phyloP scores from a whole-genome alignment of 2,888 invertebrate genomes.

The Schizotus pectinicornis region DNA sequence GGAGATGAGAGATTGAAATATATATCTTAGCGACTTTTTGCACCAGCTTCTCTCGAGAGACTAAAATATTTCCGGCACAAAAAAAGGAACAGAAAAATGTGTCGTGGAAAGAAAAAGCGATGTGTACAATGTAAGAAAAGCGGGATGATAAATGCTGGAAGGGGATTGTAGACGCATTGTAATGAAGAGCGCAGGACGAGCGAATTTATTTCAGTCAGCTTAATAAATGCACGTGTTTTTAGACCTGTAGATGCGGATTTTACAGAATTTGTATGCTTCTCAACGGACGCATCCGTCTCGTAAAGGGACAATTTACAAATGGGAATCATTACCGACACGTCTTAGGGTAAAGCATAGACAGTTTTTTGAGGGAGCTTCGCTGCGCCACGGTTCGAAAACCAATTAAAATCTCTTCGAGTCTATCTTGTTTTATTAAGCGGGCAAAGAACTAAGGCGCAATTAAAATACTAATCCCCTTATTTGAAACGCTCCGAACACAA shows the following conservation, averaged over 20 bases:
- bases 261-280: neutral
- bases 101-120: conserved; percentile 50
- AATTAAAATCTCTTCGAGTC: conserved; percentile 6
- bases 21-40: conserved; percentile 36
- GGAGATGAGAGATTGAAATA: conserved; percentile 36
- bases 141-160: conserved; percentile 48
- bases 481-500: too few relatives aligned
- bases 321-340: too few relatives aligned
- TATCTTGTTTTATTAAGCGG: conserved; percentile 4
- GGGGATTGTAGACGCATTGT: conserved; percentile 48
- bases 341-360: too few relatives aligned
- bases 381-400: neutral
- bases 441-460: neutral
- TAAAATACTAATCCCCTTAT: too few relatives aligned
- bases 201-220: conserved; percentile 48
- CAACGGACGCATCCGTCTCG: conserved; percentile 3
- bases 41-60: conserved; percentile 42
- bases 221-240: conserved; percentile 48
- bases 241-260: conserved; percentile 24
- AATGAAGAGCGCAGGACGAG: conserved; percentile 48
- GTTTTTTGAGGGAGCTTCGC: too few relatives aligned
- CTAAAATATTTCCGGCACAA: conserved; percentile 47
- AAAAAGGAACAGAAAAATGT: conserved; percentile 50
- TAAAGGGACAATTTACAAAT: neutral
- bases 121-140: conserved; percentile 51